A percentile compares a stretch with the other conserved stretches of the same genome.
These are phyloP conservation scores for Scortum barcoo DNA, from an alignment of 2,113 vertebrate genomes.

Conservation along the genomic window DNA sequence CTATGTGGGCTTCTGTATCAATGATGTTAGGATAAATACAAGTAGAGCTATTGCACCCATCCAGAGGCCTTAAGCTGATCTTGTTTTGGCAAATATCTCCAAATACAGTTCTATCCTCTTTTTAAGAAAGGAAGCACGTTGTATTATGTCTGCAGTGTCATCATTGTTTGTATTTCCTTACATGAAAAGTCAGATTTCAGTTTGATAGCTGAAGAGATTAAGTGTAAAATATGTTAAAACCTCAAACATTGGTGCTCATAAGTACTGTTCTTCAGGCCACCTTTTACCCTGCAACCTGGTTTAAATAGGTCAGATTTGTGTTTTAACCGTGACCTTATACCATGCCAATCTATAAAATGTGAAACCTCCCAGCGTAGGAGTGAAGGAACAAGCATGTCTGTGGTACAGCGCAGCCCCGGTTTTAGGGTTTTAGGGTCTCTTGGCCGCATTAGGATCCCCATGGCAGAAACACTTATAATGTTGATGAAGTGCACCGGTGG, in stretches of 20 bases:
- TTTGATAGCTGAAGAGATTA: background rate
- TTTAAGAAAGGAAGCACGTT: no score
- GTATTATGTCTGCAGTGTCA: no score
- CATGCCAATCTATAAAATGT: constrained; percentile 45
- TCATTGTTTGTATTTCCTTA: no score
- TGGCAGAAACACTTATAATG: constrained; percentile 52
- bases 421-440: constrained; percentile 29
- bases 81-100: no score
- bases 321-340: constrained; percentile 22
- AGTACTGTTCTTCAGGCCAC: background rate
- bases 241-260: background rate
- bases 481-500: constrained; percentile 58
- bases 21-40: no score
- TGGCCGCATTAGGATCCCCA: constrained; percentile 43
- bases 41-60: no score
- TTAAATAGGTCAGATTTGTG: constrained; percentile 13
- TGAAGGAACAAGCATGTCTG: constrained; percentile 20
- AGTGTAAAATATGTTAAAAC: background rate
- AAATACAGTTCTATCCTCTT: no score
- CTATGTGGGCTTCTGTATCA: no score
- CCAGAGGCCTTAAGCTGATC: no score
- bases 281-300: constrained; percentile 24
- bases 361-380: constrained; percentile 40
- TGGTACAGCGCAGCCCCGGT: background rate
- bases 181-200: background rate